Evolutionary conservation across 2,888 invertebrate genomes (phyloP).

Genomic region (Acleris cristana): DNA sequence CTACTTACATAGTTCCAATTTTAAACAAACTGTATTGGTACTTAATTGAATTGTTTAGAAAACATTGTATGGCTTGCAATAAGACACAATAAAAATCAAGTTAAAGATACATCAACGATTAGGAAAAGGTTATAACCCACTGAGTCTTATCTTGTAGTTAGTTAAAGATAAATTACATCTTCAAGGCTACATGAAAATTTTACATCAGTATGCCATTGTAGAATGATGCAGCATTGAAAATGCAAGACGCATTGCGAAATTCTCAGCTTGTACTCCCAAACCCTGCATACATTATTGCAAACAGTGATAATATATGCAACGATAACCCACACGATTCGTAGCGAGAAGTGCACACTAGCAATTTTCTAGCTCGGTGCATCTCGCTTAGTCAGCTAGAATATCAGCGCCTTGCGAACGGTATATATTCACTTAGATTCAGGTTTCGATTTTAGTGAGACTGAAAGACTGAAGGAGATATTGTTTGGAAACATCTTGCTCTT

Average conservation of each 20-base stretch:
- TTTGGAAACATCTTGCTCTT: too few species aligned
- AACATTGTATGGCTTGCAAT: too few species aligned
- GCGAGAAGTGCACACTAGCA: constrained; percentile 13
- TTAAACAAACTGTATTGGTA: too few species aligned
- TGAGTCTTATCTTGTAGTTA: too few species aligned
- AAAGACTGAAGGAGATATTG: neutral
- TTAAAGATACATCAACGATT: too few species aligned
- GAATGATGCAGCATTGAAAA: neutral
- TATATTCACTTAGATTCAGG: neutral
- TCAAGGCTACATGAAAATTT: too few species aligned
- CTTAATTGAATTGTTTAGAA: too few species aligned
- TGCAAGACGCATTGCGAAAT: neutral
- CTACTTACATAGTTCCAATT: too few species aligned
- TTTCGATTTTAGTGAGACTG: neutral
- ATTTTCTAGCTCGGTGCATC: constrained; percentile 14
- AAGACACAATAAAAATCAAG: too few species aligned
- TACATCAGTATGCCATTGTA: too few species aligned
- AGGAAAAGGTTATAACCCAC: too few species aligned
- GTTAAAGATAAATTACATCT: too few species aligned
- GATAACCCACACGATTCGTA: neutral
- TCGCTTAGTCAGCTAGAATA: constrained; percentile 5
- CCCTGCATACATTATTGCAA: neutral
- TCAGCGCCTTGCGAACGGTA: constrained; percentile 1
- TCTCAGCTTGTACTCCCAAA: neutral
- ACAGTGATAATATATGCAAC: neutral